These are phyloP conservation scores for Lagodon rhomboides DNA, from an alignment of 2,797 vertebrate species.

Conservation along the genomic window DNA sequence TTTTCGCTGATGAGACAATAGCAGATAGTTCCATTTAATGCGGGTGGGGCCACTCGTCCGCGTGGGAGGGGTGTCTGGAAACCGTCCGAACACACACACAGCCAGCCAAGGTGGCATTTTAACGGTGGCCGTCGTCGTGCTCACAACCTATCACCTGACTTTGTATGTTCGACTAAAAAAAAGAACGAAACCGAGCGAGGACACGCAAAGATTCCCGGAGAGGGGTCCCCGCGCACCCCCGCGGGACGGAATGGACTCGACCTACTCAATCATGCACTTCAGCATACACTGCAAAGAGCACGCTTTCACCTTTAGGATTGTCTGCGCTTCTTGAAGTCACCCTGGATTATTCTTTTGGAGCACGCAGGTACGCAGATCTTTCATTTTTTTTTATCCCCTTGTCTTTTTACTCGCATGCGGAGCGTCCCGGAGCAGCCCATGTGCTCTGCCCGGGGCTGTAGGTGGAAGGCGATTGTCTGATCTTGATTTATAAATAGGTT, in stretches of 20 bases:
- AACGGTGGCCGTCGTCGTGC: rapidly evolving
- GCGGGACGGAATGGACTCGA: conserved; percentile 82
- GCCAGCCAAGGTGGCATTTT: rapidly evolving
- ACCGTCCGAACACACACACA: not conserved
- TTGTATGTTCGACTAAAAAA: rapidly evolving
- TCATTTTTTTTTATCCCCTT: conserved; percentile 24
- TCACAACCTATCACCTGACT: rapidly evolving
- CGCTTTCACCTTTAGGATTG: conserved; percentile 89
- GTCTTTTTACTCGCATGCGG: not conserved
- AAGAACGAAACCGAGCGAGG: rapidly evolving
- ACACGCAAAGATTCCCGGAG: too few species aligned
- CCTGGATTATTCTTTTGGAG: conserved; percentile 70
- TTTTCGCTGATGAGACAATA: conserved; percentile 93
- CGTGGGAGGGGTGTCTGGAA: conserved; percentile 70
- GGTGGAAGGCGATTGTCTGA: conserved; percentile 65
- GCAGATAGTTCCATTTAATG: conserved; percentile 90
- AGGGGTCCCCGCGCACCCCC: conserved; percentile 19
- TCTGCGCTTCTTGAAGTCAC: conserved; percentile 73
- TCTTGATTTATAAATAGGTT: conserved; percentile 74
- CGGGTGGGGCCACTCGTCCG: conserved; percentile 80
- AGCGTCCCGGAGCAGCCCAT: not conserved
- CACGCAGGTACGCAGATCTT: conserved; percentile 70
- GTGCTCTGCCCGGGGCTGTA: conserved; percentile 34
- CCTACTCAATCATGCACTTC: conserved; percentile 92
- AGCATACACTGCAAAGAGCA: conserved; percentile 87